Conservation (phyloP, 2,113 vertebrate genomes). For the Telmatochromis brichardi region DNA sequence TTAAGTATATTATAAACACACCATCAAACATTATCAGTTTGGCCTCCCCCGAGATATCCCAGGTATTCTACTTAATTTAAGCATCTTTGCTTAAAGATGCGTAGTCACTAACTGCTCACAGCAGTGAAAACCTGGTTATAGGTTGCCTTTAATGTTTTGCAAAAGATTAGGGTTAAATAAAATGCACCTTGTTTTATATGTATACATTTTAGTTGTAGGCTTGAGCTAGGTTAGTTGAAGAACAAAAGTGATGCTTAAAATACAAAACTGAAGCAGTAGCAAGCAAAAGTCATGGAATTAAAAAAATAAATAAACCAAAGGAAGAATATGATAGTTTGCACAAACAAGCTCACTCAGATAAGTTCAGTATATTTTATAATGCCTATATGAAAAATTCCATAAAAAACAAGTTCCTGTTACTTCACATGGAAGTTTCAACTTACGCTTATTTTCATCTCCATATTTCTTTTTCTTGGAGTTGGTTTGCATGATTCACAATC, state of each 20-base stretch:
- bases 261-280: not conserved
- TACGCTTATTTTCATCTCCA: not conserved
- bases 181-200: not conserved
- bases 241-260: not conserved
- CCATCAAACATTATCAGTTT: not conserved
- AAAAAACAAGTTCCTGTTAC: not conserved
- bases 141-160: not conserved
- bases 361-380: not conserved
- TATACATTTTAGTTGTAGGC: not conserved
- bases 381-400: not conserved
- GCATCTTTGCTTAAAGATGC: no score
- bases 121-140: not conserved
- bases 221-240: not conserved
- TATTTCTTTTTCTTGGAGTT: not conserved
- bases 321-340: not conserved
- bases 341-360: not conserved
- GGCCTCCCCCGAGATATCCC: not conserved
- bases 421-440: not conserved
- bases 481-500: not conserved
- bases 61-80: not conserved
- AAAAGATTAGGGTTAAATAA: not conserved
- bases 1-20: not conserved
- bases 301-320: not conserved
- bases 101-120: not conserved
- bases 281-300: not conserved